Conservation (phyloP, 2,888 invertebrate genomes). For the Trichacis sp. region DNA sequence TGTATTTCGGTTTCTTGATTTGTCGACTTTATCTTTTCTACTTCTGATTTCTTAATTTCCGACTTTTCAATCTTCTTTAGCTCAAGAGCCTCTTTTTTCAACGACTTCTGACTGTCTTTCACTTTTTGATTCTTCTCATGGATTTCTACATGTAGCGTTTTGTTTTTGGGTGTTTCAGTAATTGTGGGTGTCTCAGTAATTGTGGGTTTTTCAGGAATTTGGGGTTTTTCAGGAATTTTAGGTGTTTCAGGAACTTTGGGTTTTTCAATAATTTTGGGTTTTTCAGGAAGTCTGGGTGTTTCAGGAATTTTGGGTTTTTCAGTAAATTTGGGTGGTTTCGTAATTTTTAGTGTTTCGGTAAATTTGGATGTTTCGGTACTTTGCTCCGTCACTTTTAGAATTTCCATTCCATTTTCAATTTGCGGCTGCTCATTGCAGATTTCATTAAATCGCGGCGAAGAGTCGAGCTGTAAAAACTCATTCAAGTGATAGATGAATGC, state of each 20-base stretch:
- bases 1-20: slow-evolving; percentile 4
- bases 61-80: neutral
- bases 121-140: slow-evolving; percentile 15
- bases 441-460: slow-evolving; percentile 29
- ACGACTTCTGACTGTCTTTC: slow-evolving; percentile 17
- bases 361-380: neutral
- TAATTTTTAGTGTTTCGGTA: no score
- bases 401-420: neutral
- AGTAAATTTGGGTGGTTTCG: no score
- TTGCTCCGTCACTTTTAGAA: neutral
- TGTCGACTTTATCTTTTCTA: neutral
- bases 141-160: neutral
- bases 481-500: slow-evolving; percentile 74
- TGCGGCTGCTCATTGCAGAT: slow-evolving; percentile 12
- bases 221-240: no score
- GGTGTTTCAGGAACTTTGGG: no score
- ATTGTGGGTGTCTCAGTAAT: no score
- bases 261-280: no score
- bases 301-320: no score
- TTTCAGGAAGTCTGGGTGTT: no score
- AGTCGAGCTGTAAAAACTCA: slow-evolving; percentile 70
- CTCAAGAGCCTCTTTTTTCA: slow-evolving; percentile 25
- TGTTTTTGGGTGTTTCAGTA: no score
- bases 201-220: no score
- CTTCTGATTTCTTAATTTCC: neutral